phyloP scores from a whole-genome alignment of 2,797 vertebrate genomes.

The Octomys mimax region DNA sequence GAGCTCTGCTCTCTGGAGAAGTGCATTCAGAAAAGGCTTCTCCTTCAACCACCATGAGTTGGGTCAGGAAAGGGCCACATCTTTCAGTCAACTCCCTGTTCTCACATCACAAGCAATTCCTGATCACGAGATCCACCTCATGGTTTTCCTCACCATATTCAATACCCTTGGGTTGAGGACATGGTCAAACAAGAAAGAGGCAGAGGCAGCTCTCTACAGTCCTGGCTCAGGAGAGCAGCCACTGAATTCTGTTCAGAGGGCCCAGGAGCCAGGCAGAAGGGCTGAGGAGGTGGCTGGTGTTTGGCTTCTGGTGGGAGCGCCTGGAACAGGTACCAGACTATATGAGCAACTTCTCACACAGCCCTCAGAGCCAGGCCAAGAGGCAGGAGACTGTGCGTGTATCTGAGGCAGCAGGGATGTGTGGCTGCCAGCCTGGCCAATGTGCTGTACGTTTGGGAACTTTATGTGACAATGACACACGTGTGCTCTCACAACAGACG shows the following conservation, averaged over 20 bases:
- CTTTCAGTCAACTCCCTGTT: no score
- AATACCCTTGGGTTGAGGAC: background rate
- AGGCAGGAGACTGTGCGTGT: background rate
- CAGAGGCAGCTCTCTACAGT: background rate
- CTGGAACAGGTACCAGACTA: background rate
- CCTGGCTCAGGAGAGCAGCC: background rate
- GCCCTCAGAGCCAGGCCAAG: background rate
- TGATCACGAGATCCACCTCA: background rate
- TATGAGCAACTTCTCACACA: background rate
- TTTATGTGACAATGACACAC: background rate
- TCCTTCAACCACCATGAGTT: fast-evolving
- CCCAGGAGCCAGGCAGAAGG: no score
- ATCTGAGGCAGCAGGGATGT: background rate
- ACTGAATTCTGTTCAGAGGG: background rate
- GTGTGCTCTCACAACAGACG: background rate
- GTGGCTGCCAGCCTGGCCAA: background rate
- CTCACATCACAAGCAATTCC: background rate
- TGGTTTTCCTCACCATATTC: no score
- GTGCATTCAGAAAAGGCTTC: background rate
- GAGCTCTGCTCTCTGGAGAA: background rate
- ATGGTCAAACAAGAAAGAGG: background rate
- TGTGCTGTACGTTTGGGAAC: background rate
- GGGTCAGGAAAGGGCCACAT: background rate
- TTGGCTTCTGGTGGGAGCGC: background rate
- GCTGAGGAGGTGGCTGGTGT: no score